A percentile compares a stretch with the other conserved stretches of the same genome.
Evolutionary conservation across 1,140 invertebrate genomes (phyloP).

Genomic region (Bombus waltoni): DNA sequence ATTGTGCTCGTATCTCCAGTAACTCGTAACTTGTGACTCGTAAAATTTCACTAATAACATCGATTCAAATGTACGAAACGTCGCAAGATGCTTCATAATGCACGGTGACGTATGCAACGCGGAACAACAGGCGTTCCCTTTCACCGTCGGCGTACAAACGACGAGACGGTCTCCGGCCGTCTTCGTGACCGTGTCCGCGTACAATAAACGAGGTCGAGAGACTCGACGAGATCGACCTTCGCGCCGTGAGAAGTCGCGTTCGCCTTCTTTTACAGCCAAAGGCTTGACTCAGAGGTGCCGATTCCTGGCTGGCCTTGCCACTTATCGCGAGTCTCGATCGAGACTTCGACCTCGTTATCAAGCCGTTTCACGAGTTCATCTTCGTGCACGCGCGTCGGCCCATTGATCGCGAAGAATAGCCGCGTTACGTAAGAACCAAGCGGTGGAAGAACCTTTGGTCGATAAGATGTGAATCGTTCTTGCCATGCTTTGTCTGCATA

Average conservation of each 20-base stretch:
- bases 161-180: background rate
- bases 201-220: constrained; percentile 29
- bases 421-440: constrained; percentile 12
- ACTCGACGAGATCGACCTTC: constrained; percentile 10
- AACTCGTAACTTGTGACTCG: background rate
- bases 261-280: background rate
- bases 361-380: constrained; percentile 26
- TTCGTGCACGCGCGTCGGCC: constrained; percentile 1
- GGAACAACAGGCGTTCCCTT: background rate
- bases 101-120: background rate
- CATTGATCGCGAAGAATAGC: constrained; percentile 41
- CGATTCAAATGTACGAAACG: background rate
- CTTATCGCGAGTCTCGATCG: constrained; percentile 27
- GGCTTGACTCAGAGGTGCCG: background rate
- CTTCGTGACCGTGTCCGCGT: constrained; percentile 9
- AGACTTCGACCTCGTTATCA: constrained; percentile 39
- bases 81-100: background rate
- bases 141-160: background rate
- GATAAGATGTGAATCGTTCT: constrained; percentile 21
- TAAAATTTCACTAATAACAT: background rate
- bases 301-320: background rate
- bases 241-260: background rate
- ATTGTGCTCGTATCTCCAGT: too few species aligned
- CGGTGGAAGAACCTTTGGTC: background rate
- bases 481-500: background rate